Percentiles rank a stretch among this genome's conserved stretches.
phyloP scores from a whole-genome alignment of 2,113 vertebrate species.

The Silurus glanis region DNA sequence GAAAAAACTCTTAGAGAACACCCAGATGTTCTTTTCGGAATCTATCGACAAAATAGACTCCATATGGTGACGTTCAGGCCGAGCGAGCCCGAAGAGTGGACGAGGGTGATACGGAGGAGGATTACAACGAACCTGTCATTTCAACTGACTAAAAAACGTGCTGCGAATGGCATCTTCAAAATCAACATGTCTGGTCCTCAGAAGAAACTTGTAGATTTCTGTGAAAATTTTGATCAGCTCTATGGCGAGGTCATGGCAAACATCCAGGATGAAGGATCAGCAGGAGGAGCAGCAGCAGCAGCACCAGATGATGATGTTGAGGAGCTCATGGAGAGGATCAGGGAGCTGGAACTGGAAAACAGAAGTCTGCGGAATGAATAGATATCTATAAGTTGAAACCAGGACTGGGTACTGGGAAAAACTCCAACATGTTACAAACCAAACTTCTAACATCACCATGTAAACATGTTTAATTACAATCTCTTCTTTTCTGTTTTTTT shows the following conservation, averaged over 20 bases:
- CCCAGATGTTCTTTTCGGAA: slow-evolving; percentile 23
- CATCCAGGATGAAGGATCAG: background rate
- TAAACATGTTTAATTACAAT: too few relatives aligned
- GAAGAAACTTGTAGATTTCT: background rate
- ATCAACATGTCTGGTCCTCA: slow-evolving; percentile 7
- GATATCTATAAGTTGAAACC: background rate
- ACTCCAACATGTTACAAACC: background rate
- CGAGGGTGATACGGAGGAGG: background rate
- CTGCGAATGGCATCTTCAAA: background rate
- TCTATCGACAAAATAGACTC: background rate
- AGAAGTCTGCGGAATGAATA: background rate
- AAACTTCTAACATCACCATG: too few relatives aligned
- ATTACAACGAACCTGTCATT: background rate
- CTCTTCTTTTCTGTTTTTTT: too few relatives aligned
- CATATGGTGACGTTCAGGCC: slow-evolving; percentile 8
- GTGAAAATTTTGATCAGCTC: background rate
- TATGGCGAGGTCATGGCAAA: background rate
- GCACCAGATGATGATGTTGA: background rate
- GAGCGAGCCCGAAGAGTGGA: background rate
- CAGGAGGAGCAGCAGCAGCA: background rate
- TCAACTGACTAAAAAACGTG: slow-evolving; percentile 14
- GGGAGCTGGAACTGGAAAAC: slow-evolving; percentile 26
- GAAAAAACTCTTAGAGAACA: background rate
- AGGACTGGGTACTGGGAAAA: background rate
- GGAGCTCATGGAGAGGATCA: background rate